Percentiles rank a stretch among this genome's conserved stretches.
Evolutionary conservation across 1,140 invertebrate species (phyloP).

Genomic region (Neodiprion fabricii): DNA sequence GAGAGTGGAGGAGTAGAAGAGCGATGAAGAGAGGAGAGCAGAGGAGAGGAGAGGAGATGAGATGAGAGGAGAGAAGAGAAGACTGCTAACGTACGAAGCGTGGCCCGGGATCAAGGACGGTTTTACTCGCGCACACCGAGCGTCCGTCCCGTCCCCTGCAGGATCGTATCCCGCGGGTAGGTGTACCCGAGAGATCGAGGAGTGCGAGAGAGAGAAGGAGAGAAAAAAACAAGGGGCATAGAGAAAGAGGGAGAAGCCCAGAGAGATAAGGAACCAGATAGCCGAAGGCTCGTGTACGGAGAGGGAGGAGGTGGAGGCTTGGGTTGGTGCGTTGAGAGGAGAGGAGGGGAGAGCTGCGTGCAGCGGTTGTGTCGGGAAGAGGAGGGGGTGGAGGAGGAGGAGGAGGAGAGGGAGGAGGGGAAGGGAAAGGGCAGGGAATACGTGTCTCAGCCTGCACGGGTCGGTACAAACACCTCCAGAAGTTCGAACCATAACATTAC

Average conservation of each 20-base stretch:
- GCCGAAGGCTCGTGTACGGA: conserved; percentile 25
- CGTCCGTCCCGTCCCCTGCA: too few species aligned
- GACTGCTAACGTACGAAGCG: conserved; percentile 47
- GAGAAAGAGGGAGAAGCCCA: conserved; percentile 26
- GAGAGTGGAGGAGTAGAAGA: conserved; percentile 17
- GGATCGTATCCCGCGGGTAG: conserved; percentile 19
- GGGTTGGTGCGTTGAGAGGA: conserved; percentile 19
- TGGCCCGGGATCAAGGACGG: conserved; percentile 59
- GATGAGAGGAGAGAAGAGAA: conserved; percentile 2
- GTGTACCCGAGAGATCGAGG: conserved; percentile 19
- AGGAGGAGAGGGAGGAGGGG: conserved; percentile 22
- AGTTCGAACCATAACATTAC: conserved; percentile 55
- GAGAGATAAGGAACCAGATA: conserved; percentile 17
- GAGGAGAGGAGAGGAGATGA: conserved; percentile 3
- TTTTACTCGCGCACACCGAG: conserved; percentile 49
- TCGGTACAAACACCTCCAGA: conserved; percentile 47
- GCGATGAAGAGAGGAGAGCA: conserved; percentile 24
- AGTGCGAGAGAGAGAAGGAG: conserved; percentile 20
- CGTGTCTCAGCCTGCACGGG: conserved; percentile 55
- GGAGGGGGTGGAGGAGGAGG: conserved; percentile 20
- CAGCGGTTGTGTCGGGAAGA: conserved; percentile 6
- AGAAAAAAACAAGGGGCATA: conserved; percentile 17
- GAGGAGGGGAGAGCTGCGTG: conserved; percentile 32
- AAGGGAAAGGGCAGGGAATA: conserved; percentile 48
- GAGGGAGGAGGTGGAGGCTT: not conserved